Conservation (phyloP, 2,797 vertebrate genomes). For the Peromyscus aztecus region DNA sequence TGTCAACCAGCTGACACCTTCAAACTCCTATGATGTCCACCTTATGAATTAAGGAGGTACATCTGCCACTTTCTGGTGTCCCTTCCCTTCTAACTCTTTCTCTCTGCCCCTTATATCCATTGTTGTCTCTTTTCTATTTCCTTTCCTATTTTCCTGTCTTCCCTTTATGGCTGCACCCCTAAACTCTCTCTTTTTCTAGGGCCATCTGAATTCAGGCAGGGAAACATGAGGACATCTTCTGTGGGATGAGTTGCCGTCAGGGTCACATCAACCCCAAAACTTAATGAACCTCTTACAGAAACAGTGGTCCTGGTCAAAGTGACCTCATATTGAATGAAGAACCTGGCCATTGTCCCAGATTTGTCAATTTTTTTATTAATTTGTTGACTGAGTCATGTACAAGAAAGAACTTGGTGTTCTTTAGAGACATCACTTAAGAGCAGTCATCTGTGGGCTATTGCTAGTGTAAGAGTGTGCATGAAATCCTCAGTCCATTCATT, state of each 20-base stretch:
- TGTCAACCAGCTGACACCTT: slow-evolving; percentile 18
- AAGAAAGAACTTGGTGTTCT: slow-evolving; percentile 45
- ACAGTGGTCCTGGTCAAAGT: slow-evolving; percentile 51
- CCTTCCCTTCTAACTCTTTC: neutral
- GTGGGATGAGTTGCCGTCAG: slow-evolving; percentile 30
- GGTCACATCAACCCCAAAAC: slow-evolving; percentile 43
- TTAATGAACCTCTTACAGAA: slow-evolving; percentile 51
- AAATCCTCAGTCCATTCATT: slow-evolving; percentile 27
- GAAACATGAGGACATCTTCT: slow-evolving; percentile 26
- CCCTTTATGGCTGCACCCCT: neutral
- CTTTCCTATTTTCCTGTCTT: neutral
- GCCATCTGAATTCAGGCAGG: slow-evolving; percentile 31
- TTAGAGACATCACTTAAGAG: slow-evolving; percentile 58
- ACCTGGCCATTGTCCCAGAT: slow-evolving; percentile 1
- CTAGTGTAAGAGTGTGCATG: slow-evolving; percentile 8
- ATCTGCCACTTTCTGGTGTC: slow-evolving; percentile 4
- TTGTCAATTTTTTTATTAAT: slow-evolving; percentile 61
- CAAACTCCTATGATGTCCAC: neutral
- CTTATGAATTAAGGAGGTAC: slow-evolving; percentile 45
- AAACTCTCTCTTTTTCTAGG: neutral
- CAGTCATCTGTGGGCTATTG: neutral
- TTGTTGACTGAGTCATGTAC: slow-evolving; percentile 62
- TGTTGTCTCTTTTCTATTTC: neutral
- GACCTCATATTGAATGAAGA: slow-evolving; percentile 49
- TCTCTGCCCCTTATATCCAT: neutral